Evolutionary conservation across 2,888 invertebrate species (phyloP).

Genomic region (Vanessa cardui): DNA sequence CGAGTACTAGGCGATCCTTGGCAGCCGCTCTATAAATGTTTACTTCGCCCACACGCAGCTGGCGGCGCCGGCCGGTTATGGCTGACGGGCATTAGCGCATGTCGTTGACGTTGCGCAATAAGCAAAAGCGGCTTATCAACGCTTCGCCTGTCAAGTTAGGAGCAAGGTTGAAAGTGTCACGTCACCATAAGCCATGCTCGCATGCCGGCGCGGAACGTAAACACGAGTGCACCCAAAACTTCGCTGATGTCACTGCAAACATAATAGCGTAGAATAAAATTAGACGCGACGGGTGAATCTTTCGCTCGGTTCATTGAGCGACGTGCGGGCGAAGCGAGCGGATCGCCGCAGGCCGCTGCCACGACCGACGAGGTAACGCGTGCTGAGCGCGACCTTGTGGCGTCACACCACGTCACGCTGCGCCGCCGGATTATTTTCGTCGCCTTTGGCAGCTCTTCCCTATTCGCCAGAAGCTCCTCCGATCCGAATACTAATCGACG

Average conservation of each 20-base stretch:
- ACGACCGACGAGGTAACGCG: conserved; percentile 72
- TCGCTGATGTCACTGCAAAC: conserved; percentile 80
- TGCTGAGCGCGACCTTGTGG: conserved; percentile 69
- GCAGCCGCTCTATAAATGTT: conserved; percentile 52
- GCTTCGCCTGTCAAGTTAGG: conserved; percentile 39
- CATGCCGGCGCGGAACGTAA: conserved; percentile 71
- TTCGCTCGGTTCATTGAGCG: conserved; percentile 78
- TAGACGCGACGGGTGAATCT: conserved; percentile 73
- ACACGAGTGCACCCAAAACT: conserved; percentile 75
- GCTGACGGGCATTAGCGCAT: conserved; percentile 46
- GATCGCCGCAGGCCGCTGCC: conserved; percentile 75
- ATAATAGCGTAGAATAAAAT: conserved; percentile 75
- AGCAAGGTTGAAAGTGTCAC: conserved; percentile 49
- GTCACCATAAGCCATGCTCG: conserved; percentile 60
- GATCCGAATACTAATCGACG: conserved; percentile 52
- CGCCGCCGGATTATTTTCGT: conserved; percentile 78
- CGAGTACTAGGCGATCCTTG: conserved; percentile 42
- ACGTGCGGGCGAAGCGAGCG: conserved; percentile 78
- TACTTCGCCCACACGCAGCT: conserved; percentile 47
- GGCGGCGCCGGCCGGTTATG: conserved; percentile 49
- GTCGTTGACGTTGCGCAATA: conserved; percentile 49
- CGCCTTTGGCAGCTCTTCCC: conserved; percentile 72
- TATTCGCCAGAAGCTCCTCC: conserved; percentile 55
- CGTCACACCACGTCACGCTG: conserved; percentile 74
- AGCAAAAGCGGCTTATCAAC: conserved; percentile 36